Base-by-base conservation (phyloP, 2,888 invertebrate species). In the Thera obeliscata region DNA sequence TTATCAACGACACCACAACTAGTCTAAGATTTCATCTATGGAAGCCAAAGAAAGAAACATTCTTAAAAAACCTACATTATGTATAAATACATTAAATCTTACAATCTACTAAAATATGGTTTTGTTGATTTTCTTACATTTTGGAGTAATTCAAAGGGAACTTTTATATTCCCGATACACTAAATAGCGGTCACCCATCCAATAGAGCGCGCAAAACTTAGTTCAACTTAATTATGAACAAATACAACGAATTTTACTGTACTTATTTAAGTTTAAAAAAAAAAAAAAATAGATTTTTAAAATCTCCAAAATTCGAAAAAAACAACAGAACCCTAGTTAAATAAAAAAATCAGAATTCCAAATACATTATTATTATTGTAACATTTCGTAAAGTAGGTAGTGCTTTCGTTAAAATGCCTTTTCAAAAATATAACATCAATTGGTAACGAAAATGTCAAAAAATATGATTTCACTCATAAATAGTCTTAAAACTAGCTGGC, bases 51-150 rank as follows among this genome's bases (percentile, higher is more conserved):
- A 12, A 64, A 55, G 61, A 67, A 43, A 57, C 22, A 63, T 50
- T 68, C 59, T 70, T 63, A 67, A 61, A 61, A 67, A 66, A 60
- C 60, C 43, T 69, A 69, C 57, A 62, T 63, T 61, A 64, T 22
- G n/a, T n/a, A 22, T 22, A 58, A 62, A 64, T 67, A 66, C 56
- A 62, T 64, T 64, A 56, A 60, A 55, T 67, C 63, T 65, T 69
- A 71, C 0, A 33, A 50, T 6, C 54, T 61, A 67, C 5, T 2
- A 3, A 59, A 65, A 61, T 49, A 50, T 38, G 22, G 56, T 35
- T 33, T 11, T 46, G 55, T 50, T 50, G 56, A 63, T 12, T 67
- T 64, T 62, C 57, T 55, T 46, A 46, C 8, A 46, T 7, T 5
- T 41, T 41, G 41, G 7, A 22, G 22, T 22, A 22, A 22, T 22